Conservation (phyloP, 2,888 invertebrate genomes). For the Rhingia rostrata region DNA sequence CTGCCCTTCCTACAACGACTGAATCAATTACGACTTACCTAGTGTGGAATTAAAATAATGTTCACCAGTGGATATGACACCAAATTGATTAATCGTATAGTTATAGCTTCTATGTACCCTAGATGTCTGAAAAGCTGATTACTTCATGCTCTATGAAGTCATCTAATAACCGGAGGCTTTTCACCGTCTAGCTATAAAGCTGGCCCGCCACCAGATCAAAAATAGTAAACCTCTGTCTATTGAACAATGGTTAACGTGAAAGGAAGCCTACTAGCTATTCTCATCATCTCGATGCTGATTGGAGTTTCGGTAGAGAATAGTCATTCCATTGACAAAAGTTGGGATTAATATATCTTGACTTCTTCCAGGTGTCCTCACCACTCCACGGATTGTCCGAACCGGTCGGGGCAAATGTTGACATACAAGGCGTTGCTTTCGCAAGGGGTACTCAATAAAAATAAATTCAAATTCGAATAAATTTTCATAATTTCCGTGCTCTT, state of each 20-base stretch:
- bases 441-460: constrained; percentile 6
- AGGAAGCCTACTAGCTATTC: constrained; percentile 7
- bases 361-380: constrained; percentile 28
- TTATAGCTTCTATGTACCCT: neutral
- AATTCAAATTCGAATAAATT: neutral
- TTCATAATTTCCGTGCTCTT: neutral
- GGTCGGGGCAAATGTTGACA: constrained; percentile 7
- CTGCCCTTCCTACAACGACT: neutral
- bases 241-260: constrained; percentile 16
- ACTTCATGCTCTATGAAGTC: constrained; percentile 43
- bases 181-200: constrained; percentile 31
- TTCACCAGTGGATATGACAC: constrained; percentile 13
- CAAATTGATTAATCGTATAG: neutral
- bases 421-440: constrained; percentile 2
- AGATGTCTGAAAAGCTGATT: constrained; percentile 20
- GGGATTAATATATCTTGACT: neutral
- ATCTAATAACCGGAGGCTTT: constrained; percentile 25
- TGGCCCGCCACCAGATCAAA: neutral
- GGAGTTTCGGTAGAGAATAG: constrained; percentile 21
- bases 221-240: neutral
- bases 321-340: neutral
- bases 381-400: neutral
- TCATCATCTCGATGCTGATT: constrained; percentile 34
- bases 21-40: neutral
- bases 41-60: constrained; percentile 6